phyloP scores from a whole-genome alignment of 2,888 invertebrate genomes.

The Cerceris rybyensis region DNA sequence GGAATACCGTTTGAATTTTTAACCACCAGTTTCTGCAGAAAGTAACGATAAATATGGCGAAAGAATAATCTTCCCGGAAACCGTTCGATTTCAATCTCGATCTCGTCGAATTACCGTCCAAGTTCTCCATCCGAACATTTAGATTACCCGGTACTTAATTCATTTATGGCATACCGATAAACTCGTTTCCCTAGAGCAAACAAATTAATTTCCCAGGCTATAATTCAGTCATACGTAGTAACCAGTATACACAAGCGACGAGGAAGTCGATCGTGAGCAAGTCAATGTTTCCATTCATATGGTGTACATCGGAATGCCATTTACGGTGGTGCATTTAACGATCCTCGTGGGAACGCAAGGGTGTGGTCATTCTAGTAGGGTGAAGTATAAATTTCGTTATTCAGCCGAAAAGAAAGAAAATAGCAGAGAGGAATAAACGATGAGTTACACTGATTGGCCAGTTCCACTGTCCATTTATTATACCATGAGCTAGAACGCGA shows the following conservation, averaged over 20 bases:
- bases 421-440: not conserved
- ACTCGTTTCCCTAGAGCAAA: not conserved
- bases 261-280: conserved; percentile 1
- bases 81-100: not conserved
- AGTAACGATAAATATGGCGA: too few species aligned
- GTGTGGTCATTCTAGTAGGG: conserved; percentile 32
- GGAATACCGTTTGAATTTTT: too few species aligned
- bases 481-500: conserved; percentile 20
- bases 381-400: conserved; percentile 52
- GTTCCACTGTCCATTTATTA: conserved; percentile 56
- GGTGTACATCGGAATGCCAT: not conserved
- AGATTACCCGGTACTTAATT: not conserved
- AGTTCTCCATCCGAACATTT: not conserved
- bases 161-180: not conserved
- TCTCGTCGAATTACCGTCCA: not conserved
- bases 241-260: not conserved
- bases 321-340: conserved; percentile 33
- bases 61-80: not conserved
- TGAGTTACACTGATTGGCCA: conserved; percentile 49
- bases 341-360: conserved; percentile 26
- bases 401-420: conserved; percentile 23
- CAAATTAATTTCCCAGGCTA: conserved; percentile 13
- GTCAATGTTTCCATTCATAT: conserved; percentile 5
- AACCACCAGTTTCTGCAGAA: too few species aligned
- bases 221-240: conserved; percentile 5